A percentile compares a stretch with the other conserved stretches of the same genome.
phyloP scores from a whole-genome alignment of 1,140 invertebrate genomes.

The Zaprionus nigranus region DNA sequence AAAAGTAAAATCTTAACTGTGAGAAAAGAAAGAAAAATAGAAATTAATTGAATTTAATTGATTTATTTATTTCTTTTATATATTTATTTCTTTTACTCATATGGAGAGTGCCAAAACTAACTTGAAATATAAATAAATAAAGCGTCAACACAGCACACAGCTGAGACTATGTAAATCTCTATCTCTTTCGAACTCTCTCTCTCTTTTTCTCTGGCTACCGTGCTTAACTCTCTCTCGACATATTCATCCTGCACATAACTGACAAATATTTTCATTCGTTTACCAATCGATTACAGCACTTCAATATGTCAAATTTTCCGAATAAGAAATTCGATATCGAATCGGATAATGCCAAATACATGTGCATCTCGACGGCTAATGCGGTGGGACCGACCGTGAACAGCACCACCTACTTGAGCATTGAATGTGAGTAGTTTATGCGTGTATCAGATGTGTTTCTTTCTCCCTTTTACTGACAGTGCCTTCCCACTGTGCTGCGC shows the following conservation, averaged over 20 bases:
- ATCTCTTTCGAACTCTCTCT: background rate
- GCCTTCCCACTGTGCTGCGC: slow-evolving; percentile 42
- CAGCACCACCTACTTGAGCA: slow-evolving; percentile 92
- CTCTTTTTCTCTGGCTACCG: background rate
- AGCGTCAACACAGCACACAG: too few species aligned
- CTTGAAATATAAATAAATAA: too few species aligned
- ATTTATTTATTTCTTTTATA: too few species aligned
- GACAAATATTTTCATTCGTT: slow-evolving; percentile 31
- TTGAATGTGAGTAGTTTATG: slow-evolving; percentile 91
- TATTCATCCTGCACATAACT: slow-evolving; percentile 25
- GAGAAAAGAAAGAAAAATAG: too few species aligned
- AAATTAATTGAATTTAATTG: too few species aligned
- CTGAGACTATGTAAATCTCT: too few species aligned
- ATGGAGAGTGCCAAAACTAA: too few species aligned
- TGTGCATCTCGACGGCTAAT: slow-evolving; percentile 92
- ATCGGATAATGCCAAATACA: slow-evolving; percentile 92
- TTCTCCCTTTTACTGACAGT: slow-evolving; percentile 6
- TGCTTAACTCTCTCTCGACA: background rate
- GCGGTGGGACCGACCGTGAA: slow-evolving; percentile 89
- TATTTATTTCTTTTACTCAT: too few species aligned
- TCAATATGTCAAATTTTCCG: slow-evolving; percentile 93
- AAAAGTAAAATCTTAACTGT: too few species aligned
- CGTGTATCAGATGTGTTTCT: background rate
- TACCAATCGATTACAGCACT: slow-evolving; percentile 68
- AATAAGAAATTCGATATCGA: slow-evolving; percentile 90